These are phyloP conservation scores for Passer montanus DNA, from an alignment of 2,113 vertebrate genomes.

Conservation along the genomic window DNA sequence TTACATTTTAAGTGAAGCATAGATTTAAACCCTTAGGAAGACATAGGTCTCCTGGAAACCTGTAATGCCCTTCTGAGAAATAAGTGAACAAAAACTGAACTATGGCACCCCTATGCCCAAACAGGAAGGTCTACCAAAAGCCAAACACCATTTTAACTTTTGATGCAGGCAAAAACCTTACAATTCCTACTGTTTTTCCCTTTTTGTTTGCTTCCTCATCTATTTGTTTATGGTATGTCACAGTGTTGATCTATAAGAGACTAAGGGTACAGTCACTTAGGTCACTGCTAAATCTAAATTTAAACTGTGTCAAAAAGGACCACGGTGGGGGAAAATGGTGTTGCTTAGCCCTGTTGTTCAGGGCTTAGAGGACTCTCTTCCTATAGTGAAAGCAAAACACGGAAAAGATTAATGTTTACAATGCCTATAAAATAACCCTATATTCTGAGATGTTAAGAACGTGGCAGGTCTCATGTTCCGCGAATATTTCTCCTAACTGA, in stretches of 20 bases:
- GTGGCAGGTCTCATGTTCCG: not conserved
- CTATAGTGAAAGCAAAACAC: not conserved
- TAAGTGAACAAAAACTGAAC: not conserved
- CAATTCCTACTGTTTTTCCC: not conserved
- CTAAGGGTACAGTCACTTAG: not conserved
- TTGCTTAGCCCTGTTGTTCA: not conserved
- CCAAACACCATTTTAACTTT: not conserved
- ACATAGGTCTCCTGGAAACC: not conserved
- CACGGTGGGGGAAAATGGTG: accelerated
- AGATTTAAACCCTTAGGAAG: not conserved
- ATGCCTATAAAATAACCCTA: not conserved
- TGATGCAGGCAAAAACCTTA: not conserved
- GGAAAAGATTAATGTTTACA: not conserved
- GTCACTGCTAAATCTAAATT: not conserved
- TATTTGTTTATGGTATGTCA: not conserved
- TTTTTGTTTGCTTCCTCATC: not conserved
- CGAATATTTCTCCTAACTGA: not conserved
- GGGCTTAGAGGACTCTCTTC: not conserved
- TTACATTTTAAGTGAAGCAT: not conserved
- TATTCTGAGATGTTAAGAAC: not conserved
- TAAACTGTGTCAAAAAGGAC: not conserved
- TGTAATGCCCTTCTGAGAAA: not conserved
- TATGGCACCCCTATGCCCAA: not conserved
- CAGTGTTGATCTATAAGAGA: not conserved
- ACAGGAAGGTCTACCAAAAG: not conserved